A percentile compares a stretch with the other conserved stretches of the same genome.
Conservation (phyloP, 2,113 vertebrate species). For the Elephas maximus region DNA sequence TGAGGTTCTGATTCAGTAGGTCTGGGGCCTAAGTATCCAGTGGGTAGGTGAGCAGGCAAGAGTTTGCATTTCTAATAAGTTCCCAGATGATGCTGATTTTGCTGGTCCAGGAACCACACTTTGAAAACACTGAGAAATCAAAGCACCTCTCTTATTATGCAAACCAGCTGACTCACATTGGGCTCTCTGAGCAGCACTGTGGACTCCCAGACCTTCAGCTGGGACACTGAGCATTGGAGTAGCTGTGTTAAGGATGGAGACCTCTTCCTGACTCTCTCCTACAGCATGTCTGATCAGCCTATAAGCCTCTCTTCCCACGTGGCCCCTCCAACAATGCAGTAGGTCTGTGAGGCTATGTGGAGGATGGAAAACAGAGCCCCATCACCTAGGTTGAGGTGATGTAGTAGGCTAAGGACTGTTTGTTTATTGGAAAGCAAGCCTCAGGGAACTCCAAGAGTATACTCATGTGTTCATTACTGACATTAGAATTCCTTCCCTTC, state of each 20-base stretch:
- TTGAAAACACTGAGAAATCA: background rate
- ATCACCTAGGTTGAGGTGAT: accelerated
- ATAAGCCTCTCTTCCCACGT: background rate
- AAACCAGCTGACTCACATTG: background rate
- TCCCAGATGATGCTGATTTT: background rate
- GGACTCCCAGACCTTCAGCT: background rate
- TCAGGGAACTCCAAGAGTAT: background rate
- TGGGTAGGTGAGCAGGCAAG: background rate
- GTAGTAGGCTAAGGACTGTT: background rate
- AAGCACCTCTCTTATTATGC: background rate
- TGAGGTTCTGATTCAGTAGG: background rate
- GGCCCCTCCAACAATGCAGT: background rate
- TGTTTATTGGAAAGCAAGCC: background rate
- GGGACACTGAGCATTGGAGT: background rate
- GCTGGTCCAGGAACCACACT: background rate
- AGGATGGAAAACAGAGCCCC: background rate
- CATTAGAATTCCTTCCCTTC: background rate
- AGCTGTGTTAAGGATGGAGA: background rate
- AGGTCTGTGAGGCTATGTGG: background rate
- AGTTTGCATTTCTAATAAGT: background rate
- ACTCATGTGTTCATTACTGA: background rate
- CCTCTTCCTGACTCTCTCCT: background rate
- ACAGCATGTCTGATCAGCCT: background rate
- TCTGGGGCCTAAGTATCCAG: background rate
- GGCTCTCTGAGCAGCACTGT: background rate